Evolutionary conservation across 2,888 invertebrate species (phyloP).

Genomic region (Mythimna ferrago): DNA sequence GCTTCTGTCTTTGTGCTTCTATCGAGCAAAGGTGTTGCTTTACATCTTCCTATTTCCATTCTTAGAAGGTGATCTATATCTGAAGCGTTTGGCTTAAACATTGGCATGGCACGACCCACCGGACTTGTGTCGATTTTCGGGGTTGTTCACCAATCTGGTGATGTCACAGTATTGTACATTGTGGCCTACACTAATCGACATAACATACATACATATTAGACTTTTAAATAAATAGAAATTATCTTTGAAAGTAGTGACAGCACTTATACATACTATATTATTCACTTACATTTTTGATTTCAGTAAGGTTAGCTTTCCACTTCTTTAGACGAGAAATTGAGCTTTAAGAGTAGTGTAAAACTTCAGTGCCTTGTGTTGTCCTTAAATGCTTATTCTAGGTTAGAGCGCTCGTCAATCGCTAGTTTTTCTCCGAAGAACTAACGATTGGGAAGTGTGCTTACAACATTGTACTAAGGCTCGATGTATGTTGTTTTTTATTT

Average conservation of each 20-base stretch:
- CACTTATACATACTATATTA: conserved; percentile 70
- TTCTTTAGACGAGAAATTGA: conserved; percentile 61
- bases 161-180: conserved; percentile 77
- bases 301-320: conserved; percentile 69
- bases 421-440: conserved; percentile 77
- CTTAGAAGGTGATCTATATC: conserved; percentile 84
- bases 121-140: conserved; percentile 80
- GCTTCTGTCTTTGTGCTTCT: conserved; percentile 82
- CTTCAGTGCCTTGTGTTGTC: conserved; percentile 76
- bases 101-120: conserved; percentile 89
- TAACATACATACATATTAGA: conserved; percentile 65
- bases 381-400: conserved; percentile 86
- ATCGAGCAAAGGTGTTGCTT: conserved; percentile 89
- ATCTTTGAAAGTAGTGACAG: conserved; percentile 67
- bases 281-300: conserved; percentile 70
- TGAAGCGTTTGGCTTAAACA: conserved; percentile 88
- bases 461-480: conserved; percentile 89
- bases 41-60: conserved; percentile 84
- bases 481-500: conserved; percentile 91
- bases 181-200: conserved; percentile 75
- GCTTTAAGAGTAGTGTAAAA: conserved; percentile 61
- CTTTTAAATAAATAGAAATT: conserved; percentile 55
- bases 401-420: conserved; percentile 78
- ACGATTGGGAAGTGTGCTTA: conserved; percentile 82
- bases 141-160: conserved; percentile 74